Base-by-base conservation (phyloP, 2,797 vertebrate species). In the Bradypodion pumilum region DNA sequence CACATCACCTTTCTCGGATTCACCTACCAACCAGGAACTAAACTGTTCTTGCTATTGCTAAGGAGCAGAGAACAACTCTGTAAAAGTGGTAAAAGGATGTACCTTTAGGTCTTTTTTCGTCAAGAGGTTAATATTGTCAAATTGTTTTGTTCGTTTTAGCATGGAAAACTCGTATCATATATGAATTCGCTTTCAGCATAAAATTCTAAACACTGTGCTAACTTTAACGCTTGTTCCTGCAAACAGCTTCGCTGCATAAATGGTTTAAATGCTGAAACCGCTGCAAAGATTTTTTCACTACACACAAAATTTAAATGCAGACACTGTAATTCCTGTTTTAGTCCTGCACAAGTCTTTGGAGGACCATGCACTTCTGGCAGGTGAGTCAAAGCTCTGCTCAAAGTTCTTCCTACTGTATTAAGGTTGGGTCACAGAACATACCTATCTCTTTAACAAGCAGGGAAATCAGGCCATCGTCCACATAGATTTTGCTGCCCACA, bases 391-490 rank as follows among this genome's bases (percentile, higher is more conserved):
- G 4, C 16, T 80, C 23, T 52, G 12, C 7, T 37, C 19, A 78
- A 46, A 5, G 7, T 63, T 19, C 5, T 56, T 66, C 5, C 7
- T 42, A 19, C 56, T 74, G 19, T n/a, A n/a, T n/a, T n/a, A 70
- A 49, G 52, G 10, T 29, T n/a, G 80, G 29, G 49, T 23, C 56
- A 21, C 4, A 25, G 1, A 23, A 84, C 97, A 84, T 46, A 99
- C 98, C 98, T 89, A 98, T 98, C 89, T 99, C 96, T 86, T 95
- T 96, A 88, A 99, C 98, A 91, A 96, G 93, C 78, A 99, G 96
- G 27, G 98, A 99, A 87, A 99, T 97, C n/a, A 99, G 98, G 5
- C 98, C 99, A 0, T 99, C 98, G 1, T 99, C 99, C 62, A 99
- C 98, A 0, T 97, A 99, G 94, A 99, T 95, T 92, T 98, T 99